Conservation (phyloP, 1,140 invertebrate species). For the Scaptomyza montana region DNA sequence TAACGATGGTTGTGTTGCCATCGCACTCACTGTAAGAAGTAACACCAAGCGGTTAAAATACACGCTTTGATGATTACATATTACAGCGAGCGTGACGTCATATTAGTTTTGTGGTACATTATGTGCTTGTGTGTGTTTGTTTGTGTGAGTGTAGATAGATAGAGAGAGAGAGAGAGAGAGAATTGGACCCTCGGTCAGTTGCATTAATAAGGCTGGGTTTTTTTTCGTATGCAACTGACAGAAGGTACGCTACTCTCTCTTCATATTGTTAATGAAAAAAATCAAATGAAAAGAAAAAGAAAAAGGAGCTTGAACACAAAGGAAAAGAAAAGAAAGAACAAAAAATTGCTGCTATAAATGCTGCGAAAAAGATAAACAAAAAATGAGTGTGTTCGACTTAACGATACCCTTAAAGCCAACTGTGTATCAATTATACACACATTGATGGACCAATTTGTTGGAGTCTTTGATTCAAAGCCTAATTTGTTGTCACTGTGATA, state of each 20-base stretch:
- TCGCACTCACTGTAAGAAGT: slow-evolving; percentile 84
- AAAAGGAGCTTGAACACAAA: neutral
- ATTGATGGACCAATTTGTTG: no score
- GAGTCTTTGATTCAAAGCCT: no score
- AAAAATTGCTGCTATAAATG: slow-evolving; percentile 25
- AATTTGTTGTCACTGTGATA: no score
- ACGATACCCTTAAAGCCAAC: neutral
- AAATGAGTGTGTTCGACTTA: slow-evolving; percentile 72
- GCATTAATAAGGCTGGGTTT: neutral
- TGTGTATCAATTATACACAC: no score
- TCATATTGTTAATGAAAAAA: neutral
- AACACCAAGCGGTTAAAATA: slow-evolving; percentile 81
- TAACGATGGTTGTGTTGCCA: slow-evolving; percentile 14
- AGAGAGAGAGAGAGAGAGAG: neutral
- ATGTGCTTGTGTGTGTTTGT: slow-evolving; percentile 57
- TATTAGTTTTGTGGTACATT: slow-evolving; percentile 4
- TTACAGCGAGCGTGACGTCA: slow-evolving; percentile 75
- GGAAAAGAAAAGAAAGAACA: neutral
- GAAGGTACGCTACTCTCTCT: neutral
- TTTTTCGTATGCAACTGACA: neutral
- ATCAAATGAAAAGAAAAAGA: no score
- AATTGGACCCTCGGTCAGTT: slow-evolving; percentile 8
- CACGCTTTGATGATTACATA: slow-evolving; percentile 77
- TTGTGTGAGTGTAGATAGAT: neutral
- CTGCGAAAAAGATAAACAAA: slow-evolving; percentile 13